Conservation (phyloP, 2,797 vertebrate genomes). For the Dendrocincla fuliginosa region DNA sequence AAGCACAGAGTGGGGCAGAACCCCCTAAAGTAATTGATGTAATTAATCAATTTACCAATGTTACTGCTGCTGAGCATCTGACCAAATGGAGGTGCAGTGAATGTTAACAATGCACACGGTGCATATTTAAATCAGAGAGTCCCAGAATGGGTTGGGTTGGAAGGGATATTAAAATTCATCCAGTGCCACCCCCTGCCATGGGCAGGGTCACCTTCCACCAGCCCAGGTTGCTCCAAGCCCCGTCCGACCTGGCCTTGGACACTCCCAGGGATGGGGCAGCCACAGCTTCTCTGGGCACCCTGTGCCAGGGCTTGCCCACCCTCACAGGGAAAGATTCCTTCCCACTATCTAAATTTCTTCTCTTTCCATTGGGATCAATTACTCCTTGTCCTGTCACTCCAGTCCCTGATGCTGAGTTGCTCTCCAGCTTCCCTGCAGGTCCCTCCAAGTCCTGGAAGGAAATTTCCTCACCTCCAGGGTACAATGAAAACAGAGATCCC, state of each 20-base stretch:
- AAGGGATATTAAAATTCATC: not conserved
- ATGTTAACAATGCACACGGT: not conserved
- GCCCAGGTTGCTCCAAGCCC: not conserved
- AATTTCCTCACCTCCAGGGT: not conserved
- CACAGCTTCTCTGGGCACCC: not conserved
- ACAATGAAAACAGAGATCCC: not conserved
- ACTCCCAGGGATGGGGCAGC: not conserved
- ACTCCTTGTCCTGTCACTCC: not conserved
- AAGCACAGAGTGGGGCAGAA: not conserved
- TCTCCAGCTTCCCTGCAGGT: not conserved
- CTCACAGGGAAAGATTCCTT: fast-evolving
- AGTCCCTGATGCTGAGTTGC: not conserved
- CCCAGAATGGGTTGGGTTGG: not conserved
- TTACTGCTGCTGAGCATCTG: not conserved
- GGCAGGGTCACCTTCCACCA: fast-evolving
- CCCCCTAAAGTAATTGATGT: not conserved
- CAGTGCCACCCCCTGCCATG: fast-evolving
- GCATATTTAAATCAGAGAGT: not conserved
- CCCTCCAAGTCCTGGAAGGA: not conserved
- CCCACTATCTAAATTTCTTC: not conserved
- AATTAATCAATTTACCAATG: slow-evolving; percentile 39
- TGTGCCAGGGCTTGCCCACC: not conserved
- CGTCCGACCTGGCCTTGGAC: fast-evolving
- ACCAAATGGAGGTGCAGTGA: not conserved
- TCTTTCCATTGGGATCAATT: not conserved